Percentiles rank a stretch among this genome's conserved stretches.
Conservation (phyloP, 2,888 invertebrate genomes). For the Drosophila affinis region DNA sequence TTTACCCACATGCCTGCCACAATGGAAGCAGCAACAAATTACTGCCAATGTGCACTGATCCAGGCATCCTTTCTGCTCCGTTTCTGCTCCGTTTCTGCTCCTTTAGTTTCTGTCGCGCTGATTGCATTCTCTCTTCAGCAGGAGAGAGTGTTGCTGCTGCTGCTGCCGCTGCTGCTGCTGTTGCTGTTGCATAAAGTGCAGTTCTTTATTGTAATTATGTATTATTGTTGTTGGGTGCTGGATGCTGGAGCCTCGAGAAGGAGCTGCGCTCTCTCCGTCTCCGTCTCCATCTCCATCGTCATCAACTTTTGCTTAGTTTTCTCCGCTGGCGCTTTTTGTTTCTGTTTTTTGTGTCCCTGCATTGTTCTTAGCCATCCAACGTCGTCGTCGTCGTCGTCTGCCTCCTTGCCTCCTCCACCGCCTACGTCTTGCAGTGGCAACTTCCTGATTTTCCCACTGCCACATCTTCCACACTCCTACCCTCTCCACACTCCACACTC, state of each 20-base stretch:
- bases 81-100: not conserved
- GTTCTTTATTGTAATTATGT: constrained; percentile 50
- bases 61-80: constrained; percentile 14
- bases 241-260: constrained; percentile 23
- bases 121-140: constrained; percentile 51
- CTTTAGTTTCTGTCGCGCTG: constrained; percentile 45
- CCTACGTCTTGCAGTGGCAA: constrained; percentile 69
- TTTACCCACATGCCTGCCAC: constrained; percentile 16
- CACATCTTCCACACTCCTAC: not conserved
- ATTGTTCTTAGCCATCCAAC: constrained; percentile 67
- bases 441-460: constrained; percentile 70
- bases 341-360: constrained; percentile 48
- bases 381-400: constrained; percentile 33
- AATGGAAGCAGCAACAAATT: constrained; percentile 29
- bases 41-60: constrained; percentile 34
- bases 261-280: not conserved
- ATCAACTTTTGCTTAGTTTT: constrained; percentile 49
- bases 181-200: constrained; percentile 56
- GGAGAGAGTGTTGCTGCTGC: constrained; percentile 20
- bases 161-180: constrained; percentile 41
- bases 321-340: constrained; percentile 35
- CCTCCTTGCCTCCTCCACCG: constrained; percentile 49
- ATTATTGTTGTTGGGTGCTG: constrained; percentile 55
- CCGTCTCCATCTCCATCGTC: constrained; percentile 25
- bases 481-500: not conserved